Base-by-base conservation (phyloP, 2,888 invertebrate genomes). In the Drosophila affinis region DNA sequence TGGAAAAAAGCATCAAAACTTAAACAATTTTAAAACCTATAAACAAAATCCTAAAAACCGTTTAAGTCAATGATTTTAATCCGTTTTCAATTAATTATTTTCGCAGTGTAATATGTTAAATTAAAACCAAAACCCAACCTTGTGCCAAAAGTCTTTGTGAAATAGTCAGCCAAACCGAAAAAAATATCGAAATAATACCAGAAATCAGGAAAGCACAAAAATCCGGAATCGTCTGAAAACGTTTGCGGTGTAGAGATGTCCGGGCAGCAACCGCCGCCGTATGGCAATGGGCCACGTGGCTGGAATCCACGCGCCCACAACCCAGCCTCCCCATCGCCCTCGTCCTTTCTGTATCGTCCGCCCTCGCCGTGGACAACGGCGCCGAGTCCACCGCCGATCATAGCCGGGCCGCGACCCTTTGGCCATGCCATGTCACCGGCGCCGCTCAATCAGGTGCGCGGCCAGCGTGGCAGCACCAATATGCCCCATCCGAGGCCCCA, bases 331-430 rank as follows among this genome's bases (percentile, higher is more conserved):
- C 88, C 91, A 29, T 93, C 93, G 88, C 95, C 95, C 56, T 94
- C 94, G 48, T 93, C 93, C 3, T 94, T 94, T 75, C 94, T 95
- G 86, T 96, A 95, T 91, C 94, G 96, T 44, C 95, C 96, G 39
- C 94, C 95, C 14, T 96, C 96, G 45, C 96, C 96, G 55, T 96
- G 96, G 93, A 91, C 82, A 53, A 87, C 91, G 29, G 91, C 95
- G 9, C 95, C 95, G 1, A 95, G 95, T 78, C 95, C 96, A 1
- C 95, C 95, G n/a, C 95, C 95, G 4, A 93, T 95, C 72, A 94
- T 95, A 82, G 94, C 95, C 55, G 94, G 94, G 53, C 94, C 94
- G 24, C 92, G 94, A 76, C 86, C 91, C 24, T 89, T 85, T 61
- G 81, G 78, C 39, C 92, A 90, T 72, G 92, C 93, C 47, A 92